A percentile compares a stretch with the other conserved stretches of the same genome.
Conservation (phyloP, 1,140 invertebrate species). For the Cydia amplana region DNA sequence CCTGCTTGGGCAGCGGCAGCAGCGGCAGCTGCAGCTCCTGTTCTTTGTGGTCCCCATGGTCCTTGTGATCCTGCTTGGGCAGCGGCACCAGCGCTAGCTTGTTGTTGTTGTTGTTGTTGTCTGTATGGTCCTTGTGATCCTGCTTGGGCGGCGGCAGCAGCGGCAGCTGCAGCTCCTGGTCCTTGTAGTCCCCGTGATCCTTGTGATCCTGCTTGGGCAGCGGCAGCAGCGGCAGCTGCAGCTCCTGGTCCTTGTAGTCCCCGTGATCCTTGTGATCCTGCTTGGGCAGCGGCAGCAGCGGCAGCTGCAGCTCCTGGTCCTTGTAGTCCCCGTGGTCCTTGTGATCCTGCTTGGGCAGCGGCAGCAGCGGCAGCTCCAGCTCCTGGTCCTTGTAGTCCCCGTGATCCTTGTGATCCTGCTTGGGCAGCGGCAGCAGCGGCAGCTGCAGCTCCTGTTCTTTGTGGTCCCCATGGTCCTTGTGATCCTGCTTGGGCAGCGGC, state of each 20-base stretch:
- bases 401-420: neutral
- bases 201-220: neutral
- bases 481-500: constrained; percentile 3
- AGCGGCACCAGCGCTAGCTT: neutral
- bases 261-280: neutral
- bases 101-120: neutral
- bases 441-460: constrained; percentile 3
- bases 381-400: constrained; percentile 8
- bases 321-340: constrained; percentile 30
- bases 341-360: neutral
- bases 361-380: neutral
- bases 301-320: constrained; percentile 10
- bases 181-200: constrained; percentile 11
- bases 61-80: neutral
- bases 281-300: neutral
- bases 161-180: neutral
- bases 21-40: neutral
- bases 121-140: neutral
- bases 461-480: constrained; percentile 21
- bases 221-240: neutral
- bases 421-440: neutral
- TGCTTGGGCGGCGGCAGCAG: neutral
- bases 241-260: neutral
- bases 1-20: neutral
- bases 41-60: neutral